phyloP scores from a whole-genome alignment of 2,797 vertebrate genomes.

The Cygnus olor region DNA sequence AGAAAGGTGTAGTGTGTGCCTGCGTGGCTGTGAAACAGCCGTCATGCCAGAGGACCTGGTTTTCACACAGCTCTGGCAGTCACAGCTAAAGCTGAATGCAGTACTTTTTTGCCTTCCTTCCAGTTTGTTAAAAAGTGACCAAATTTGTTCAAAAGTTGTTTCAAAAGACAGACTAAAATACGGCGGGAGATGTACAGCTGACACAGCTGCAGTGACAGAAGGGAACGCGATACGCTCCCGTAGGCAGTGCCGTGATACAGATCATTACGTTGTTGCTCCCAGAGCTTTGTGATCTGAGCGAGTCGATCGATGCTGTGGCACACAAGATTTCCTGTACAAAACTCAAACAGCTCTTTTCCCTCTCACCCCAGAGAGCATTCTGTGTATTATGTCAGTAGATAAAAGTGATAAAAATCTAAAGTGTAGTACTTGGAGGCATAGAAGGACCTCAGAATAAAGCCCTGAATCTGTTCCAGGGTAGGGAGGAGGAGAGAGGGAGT shows the following conservation, averaged over 20 bases:
- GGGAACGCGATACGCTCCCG: not conserved
- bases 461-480: not conserved
- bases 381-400: not conserved
- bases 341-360: not conserved
- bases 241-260: not conserved
- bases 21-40: not conserved
- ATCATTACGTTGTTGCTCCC: not conserved
- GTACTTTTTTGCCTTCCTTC: not conserved
- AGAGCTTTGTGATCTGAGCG: not conserved
- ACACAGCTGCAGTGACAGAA: not conserved
- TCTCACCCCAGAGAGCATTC: not conserved
- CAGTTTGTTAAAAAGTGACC: not conserved
- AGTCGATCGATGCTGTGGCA: not conserved
- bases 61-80: not conserved
- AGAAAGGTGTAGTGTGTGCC: not conserved
- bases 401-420: not conserved
- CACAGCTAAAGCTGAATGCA: not conserved
- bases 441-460: conserved; percentile 5
- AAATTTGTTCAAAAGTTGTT: not conserved
- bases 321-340: not conserved
- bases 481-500: not conserved
- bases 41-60: not conserved
- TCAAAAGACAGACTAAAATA: not conserved
- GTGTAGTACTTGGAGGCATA: not conserved
- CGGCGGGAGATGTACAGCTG: not conserved